These are phyloP conservation scores for Sebastes iracundus DNA, from an alignment of 2,797 vertebrate genomes.

Conservation along the genomic window DNA sequence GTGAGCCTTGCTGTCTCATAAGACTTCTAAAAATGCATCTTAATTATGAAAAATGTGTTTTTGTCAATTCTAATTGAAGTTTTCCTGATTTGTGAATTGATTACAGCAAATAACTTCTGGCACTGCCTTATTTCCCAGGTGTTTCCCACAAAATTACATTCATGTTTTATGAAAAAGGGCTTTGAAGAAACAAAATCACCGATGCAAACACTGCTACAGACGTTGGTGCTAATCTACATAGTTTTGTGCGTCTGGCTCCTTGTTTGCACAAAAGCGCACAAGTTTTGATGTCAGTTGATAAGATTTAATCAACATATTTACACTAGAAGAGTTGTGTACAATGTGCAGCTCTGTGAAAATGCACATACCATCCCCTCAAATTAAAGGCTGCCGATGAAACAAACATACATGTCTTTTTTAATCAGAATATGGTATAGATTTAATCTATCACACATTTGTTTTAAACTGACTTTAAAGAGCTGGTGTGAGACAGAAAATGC, in stretches of 20 bases:
- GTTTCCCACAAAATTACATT: background rate
- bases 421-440: constrained; percentile 10
- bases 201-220: background rate
- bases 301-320: background rate
- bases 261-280: background rate
- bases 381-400: background rate
- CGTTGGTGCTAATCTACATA: background rate
- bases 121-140: constrained; percentile 27
- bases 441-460: background rate
- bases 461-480: constrained; percentile 3
- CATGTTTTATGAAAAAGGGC: constrained; percentile 16
- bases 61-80: constrained; percentile 31
- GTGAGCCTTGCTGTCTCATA: background rate
- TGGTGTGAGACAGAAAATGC: background rate
- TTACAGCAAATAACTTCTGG: constrained; percentile 14
- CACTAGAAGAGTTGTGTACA: background rate
- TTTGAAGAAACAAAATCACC: background rate
- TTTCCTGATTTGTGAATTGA: constrained; percentile 30
- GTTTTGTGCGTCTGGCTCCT: background rate
- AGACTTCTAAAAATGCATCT: constrained; percentile 10
- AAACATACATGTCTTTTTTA: background rate
- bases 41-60: constrained; percentile 25
- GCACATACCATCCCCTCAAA: background rate
- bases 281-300: background rate
- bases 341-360: background rate